Evolutionary conservation across 2,888 invertebrate species (phyloP).

Genomic region (Morpho achilles): DNA sequence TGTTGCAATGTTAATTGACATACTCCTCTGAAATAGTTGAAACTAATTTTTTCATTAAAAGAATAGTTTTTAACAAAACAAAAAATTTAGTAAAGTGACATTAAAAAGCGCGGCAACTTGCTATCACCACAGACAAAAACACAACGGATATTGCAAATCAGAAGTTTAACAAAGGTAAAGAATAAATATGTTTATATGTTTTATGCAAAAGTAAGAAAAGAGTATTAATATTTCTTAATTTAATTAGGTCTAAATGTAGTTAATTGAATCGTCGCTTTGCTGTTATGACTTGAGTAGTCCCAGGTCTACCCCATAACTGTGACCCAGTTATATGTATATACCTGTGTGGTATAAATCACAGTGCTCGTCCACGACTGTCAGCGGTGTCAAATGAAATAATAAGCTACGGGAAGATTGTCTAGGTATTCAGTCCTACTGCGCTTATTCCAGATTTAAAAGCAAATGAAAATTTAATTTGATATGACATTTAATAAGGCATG

Average conservation of each 20-base stretch:
- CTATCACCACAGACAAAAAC: too few species aligned
- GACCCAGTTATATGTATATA: constrained; percentile 27
- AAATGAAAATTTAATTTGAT: constrained; percentile 10
- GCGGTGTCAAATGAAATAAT: constrained; percentile 42
- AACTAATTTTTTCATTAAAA: too few species aligned
- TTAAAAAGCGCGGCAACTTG: too few species aligned
- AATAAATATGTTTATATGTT: too few species aligned
- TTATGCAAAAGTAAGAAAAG: too few species aligned
- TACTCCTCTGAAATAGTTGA: too few species aligned
- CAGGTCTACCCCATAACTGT: constrained; percentile 33
- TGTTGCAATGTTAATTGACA: too few species aligned
- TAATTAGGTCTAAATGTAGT: not conserved
- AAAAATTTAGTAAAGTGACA: too few species aligned
- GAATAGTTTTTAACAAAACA: too few species aligned
- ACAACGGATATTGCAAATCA: too few species aligned
- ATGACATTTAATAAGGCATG: constrained; percentile 10
- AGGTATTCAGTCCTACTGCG: constrained; percentile 8
- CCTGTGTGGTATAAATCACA: constrained; percentile 40
- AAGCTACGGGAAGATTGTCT: constrained; percentile 27
- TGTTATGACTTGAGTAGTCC: constrained; percentile 12
- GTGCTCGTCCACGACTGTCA: constrained; percentile 30
- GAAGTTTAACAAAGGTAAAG: too few species aligned
- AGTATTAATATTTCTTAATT: too few species aligned
- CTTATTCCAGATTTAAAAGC: constrained; percentile 9
- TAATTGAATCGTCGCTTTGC: not conserved